Conservation (phyloP, 2,113 vertebrate species). For the Anser brachyrhynchus region DNA sequence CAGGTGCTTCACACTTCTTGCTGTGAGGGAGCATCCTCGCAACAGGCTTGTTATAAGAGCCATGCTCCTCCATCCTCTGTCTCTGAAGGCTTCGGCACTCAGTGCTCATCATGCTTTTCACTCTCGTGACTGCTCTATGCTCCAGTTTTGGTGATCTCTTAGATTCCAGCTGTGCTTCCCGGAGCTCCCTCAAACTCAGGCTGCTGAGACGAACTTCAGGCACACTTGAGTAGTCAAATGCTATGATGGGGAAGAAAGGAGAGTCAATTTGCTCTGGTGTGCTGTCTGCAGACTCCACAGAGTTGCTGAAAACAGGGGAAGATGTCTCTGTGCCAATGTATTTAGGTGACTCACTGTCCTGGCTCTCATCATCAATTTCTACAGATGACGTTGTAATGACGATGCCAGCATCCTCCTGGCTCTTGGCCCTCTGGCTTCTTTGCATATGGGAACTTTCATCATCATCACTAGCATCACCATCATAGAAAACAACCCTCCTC, state of each 20-base stretch:
- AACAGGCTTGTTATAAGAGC: constrained; percentile 42
- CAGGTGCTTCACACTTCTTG: constrained; percentile 71
- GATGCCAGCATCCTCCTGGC: constrained; percentile 51
- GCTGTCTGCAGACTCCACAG: constrained; percentile 68
- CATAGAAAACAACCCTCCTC: constrained; percentile 81
- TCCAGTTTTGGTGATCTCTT: constrained; percentile 87
- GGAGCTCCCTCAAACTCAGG: constrained; percentile 71
- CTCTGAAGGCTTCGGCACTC: constrained; percentile 74
- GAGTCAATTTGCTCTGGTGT: constrained; percentile 50
- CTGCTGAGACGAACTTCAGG: constrained; percentile 51
- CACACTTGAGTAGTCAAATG: constrained; percentile 52
- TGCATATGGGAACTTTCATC: constrained; percentile 68
- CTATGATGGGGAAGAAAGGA: constrained; percentile 72
- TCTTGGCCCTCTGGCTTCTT: constrained; percentile 34
- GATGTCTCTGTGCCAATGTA: constrained; percentile 63
- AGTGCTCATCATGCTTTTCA: constrained; percentile 82
- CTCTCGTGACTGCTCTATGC: constrained; percentile 80
- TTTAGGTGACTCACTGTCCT: constrained; percentile 61
- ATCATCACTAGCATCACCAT: constrained; percentile 81
- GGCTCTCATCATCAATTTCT: constrained; percentile 66
- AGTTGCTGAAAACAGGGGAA: constrained; percentile 64
- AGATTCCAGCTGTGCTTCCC: constrained; percentile 77
- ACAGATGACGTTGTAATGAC: constrained; percentile 59
- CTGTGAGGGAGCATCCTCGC: constrained; percentile 68
- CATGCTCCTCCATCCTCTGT: constrained; percentile 70